These are phyloP conservation scores for Meteorus cinctellus DNA, from an alignment of 2,888 invertebrate species.

Conservation along the genomic window DNA sequence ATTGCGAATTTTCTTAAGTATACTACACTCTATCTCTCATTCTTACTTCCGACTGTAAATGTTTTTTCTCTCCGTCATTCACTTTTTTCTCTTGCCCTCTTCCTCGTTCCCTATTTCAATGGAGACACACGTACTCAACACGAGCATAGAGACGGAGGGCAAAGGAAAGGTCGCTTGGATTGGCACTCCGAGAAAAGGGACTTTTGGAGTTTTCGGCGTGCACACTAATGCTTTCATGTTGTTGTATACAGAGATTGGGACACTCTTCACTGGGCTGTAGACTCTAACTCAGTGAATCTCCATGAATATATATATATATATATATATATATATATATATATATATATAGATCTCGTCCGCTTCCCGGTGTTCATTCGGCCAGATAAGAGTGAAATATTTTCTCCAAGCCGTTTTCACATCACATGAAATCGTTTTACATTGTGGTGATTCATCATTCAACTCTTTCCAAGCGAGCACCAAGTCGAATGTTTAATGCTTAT, in stretches of 20 bases:
- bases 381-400: slow-evolving; percentile 17
- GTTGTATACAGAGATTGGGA: slow-evolving; percentile 50
- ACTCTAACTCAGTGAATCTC: slow-evolving; percentile 24
- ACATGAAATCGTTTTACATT: slow-evolving; percentile 4
- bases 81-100: slow-evolving; percentile 28
- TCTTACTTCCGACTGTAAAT: neutral
- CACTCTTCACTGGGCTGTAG: slow-evolving; percentile 26
- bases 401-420: neutral
- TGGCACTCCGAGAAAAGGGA: slow-evolving; percentile 49
- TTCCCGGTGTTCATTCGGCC: neutral
- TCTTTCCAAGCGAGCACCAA: neutral
- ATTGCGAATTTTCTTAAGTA: slow-evolving; percentile 70
- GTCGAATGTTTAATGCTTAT: neutral
- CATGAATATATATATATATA: neutral
- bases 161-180: slow-evolving; percentile 50
- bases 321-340: neutral
- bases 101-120: slow-evolving; percentile 22
- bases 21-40: slow-evolving; percentile 45
- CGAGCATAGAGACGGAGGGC: slow-evolving; percentile 40
- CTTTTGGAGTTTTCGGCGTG: slow-evolving; percentile 40
- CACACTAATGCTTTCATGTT: slow-evolving; percentile 49
- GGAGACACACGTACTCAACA: slow-evolving; percentile 44
- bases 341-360: neutral
- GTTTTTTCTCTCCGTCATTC: neutral
- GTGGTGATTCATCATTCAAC: neutral